Evolutionary conservation across 2,113 vertebrate genomes (phyloP).

Genomic region (Passer montanus): DNA sequence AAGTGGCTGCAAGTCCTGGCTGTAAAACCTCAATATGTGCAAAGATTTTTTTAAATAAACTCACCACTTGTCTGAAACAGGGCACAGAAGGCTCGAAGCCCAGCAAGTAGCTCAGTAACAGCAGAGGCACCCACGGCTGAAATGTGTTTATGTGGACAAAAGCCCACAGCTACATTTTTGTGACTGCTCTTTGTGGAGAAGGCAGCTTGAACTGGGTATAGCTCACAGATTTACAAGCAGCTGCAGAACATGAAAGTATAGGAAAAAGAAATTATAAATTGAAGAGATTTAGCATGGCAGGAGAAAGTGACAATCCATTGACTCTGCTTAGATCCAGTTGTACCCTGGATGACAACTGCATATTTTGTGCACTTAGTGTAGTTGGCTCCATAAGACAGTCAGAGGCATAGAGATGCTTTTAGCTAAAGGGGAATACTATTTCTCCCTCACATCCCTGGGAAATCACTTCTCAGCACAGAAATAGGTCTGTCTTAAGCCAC

Average conservation of each 20-base stretch:
- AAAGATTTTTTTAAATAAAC: neutral
- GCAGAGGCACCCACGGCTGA: neutral
- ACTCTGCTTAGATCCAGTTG: neutral
- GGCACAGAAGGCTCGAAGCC: neutral
- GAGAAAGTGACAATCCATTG: neutral
- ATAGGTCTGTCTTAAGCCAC: neutral
- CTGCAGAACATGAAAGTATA: neutral
- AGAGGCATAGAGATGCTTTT: neutral
- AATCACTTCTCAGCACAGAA: constrained; percentile 5
- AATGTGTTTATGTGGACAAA: neutral
- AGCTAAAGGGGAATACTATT: neutral
- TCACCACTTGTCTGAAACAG: neutral
- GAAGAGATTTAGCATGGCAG: neutral
- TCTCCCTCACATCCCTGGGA: neutral
- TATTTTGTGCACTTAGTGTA: neutral
- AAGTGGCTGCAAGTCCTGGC: neutral
- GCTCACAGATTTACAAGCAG: neutral
- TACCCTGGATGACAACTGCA: neutral
- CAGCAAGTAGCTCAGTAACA: neutral
- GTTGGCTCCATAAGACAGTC: neutral
- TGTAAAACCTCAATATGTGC: neutral
- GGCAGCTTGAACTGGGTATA: neutral
- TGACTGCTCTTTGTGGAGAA: neutral
- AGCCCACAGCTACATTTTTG: neutral
- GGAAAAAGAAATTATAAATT: neutral